A percentile compares a stretch with the other conserved stretches of the same genome.
Conservation (phyloP, 2,797 vertebrate genomes). For the Bradypus variegatus region DNA sequence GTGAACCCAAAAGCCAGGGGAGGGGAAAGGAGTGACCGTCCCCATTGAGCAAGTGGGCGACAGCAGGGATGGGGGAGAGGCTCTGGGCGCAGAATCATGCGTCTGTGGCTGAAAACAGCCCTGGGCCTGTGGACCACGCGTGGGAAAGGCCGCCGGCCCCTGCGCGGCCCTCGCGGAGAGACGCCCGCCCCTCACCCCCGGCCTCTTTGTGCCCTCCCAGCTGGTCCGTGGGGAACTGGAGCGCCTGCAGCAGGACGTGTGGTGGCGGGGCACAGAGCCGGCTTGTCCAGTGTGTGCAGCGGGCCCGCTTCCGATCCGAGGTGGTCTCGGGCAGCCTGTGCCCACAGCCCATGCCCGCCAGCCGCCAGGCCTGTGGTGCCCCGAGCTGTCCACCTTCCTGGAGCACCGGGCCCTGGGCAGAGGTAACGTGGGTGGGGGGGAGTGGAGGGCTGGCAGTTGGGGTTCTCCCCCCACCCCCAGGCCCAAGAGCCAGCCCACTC, state of each 20-base stretch:
- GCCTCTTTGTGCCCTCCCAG: slow-evolving; percentile 72
- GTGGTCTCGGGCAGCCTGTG: slow-evolving; percentile 72
- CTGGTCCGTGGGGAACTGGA: slow-evolving; percentile 87
- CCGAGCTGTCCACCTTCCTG: slow-evolving; percentile 83
- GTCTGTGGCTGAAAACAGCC: rapidly evolving
- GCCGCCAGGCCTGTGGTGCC: slow-evolving; percentile 76
- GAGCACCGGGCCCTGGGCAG: slow-evolving; percentile 83
- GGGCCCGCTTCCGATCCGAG: slow-evolving; percentile 68
- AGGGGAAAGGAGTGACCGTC: too few species aligned
- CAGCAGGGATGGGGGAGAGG: rapidly evolving
- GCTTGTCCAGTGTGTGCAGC: slow-evolving; percentile 77
- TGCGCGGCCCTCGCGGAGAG: rapidly evolving
- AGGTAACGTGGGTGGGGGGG: slow-evolving; percentile 72
- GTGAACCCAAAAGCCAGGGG: not conserved
- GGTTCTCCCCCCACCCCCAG: too few species aligned
- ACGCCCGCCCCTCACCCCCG: not conserved
- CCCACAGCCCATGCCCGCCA: slow-evolving; percentile 67
- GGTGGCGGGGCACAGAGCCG: slow-evolving; percentile 81
- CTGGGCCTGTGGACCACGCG: rapidly evolving
- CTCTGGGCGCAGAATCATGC: not conserved
- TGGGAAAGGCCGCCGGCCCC: rapidly evolving
- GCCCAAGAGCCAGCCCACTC: too few species aligned
- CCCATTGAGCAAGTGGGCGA: rapidly evolving
- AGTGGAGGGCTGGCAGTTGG: rapidly evolving
- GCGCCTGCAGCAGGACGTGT: slow-evolving; percentile 81